Percentiles rank a stretch among this genome's conserved stretches.
Conservation (phyloP, 2,797 vertebrate genomes). For the Astyanax mexicanus region DNA sequence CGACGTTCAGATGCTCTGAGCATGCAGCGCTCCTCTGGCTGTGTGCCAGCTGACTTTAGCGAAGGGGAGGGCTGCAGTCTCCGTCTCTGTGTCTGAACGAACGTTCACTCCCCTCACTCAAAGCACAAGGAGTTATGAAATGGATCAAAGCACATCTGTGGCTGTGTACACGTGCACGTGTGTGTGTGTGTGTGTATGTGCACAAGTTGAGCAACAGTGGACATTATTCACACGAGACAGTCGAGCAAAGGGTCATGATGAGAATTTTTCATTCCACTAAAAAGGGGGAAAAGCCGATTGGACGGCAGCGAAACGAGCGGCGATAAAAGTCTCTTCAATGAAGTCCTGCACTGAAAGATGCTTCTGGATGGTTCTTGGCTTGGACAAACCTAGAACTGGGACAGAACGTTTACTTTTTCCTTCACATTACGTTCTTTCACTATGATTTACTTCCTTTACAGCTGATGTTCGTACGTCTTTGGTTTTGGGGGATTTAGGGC, state of each 20-base stretch:
- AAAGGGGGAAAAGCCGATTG: not conserved
- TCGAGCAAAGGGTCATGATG: slow-evolving; percentile 9
- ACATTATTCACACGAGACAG: slow-evolving; percentile 33
- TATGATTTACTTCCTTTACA: too few relatives aligned
- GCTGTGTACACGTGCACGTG: not conserved
- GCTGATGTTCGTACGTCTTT: too few relatives aligned
- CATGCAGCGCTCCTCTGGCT: not conserved
- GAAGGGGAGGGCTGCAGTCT: not conserved
- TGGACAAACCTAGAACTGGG: not conserved
- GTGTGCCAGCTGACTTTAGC: not conserved
- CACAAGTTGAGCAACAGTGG: slow-evolving; percentile 35
- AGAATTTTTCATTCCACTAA: slow-evolving; percentile 34
- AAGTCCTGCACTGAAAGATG: not conserved
- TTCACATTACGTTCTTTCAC: too few relatives aligned
- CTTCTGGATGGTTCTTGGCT: not conserved
- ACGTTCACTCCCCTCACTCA: slow-evolving; percentile 20
- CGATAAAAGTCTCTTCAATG: too few relatives aligned
- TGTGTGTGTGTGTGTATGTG: not conserved
- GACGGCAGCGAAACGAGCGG: not conserved
- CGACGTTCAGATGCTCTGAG: not conserved
- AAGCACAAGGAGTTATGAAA: slow-evolving; percentile 45
- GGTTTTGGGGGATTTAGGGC: too few relatives aligned
- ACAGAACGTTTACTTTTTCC: too few relatives aligned
- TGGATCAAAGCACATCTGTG: slow-evolving; percentile 55
- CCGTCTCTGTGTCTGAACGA: slow-evolving; percentile 3